phyloP scores from a whole-genome alignment of 2,113 vertebrate genomes.

The Vombatus ursinus region DNA sequence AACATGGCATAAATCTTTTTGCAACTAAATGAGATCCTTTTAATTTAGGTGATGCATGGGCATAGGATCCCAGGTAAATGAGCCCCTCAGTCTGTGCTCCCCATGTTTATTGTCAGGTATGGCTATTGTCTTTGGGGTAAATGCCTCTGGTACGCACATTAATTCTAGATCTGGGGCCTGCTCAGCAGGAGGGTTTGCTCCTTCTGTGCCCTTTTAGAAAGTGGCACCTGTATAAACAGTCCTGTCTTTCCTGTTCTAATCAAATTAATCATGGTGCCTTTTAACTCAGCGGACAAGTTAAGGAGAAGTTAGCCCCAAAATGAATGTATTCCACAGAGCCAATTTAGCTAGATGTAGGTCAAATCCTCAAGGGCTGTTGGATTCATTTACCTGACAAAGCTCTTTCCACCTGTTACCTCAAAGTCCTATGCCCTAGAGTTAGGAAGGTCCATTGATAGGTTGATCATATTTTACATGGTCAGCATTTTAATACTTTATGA shows the following conservation, averaged over 20 bases:
- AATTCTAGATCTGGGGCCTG: constrained; percentile 47
- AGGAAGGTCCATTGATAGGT: not conserved
- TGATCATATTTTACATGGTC: not conserved
- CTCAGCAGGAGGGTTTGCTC: constrained; percentile 14
- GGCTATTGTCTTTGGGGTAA: not conserved
- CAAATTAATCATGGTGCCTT: not conserved
- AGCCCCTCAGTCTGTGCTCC: not conserved
- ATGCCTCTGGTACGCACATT: not conserved
- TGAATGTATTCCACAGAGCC: not conserved
- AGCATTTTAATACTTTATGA: not conserved
- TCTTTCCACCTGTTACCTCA: not conserved
- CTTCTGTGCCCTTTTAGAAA: constrained; percentile 14
- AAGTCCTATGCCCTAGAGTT: not conserved
- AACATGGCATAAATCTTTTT: constrained; percentile 1
- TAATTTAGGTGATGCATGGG: not conserved
- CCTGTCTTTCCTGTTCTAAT: not conserved
- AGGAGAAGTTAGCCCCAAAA: not conserved
- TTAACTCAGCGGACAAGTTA: constrained; percentile 9
- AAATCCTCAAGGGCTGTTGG: not conserved
- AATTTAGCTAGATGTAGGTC: not conserved
- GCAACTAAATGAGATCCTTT: constrained; percentile 34
- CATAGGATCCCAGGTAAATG: not conserved
- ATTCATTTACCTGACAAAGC: constrained; percentile 7
- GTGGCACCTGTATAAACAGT: constrained; percentile 67
- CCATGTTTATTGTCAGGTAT: not conserved